Evolutionary conservation across 53 echinoderm and acorn worm species (phyloP).

Genomic region (Arbacia lixula): DNA sequence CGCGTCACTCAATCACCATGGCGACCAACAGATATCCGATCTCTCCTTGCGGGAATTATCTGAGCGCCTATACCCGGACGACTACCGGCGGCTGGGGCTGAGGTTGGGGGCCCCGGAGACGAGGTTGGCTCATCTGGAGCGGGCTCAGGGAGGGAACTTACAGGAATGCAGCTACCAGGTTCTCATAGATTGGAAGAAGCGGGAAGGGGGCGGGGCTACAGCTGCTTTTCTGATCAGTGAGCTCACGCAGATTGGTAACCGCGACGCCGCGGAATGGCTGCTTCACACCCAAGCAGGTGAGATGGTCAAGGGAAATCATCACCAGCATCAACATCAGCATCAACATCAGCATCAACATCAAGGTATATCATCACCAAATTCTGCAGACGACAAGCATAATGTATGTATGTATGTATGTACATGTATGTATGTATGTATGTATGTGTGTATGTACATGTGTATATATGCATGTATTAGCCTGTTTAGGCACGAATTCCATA

Average conservation of each 20-base stretch:
- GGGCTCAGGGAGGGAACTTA: not conserved
- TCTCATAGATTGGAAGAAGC: slow-evolving; percentile 38
- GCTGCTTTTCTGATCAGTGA: slow-evolving; percentile 22
- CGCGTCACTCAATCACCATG: too few relatives aligned
- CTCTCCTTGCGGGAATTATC: slow-evolving; percentile 2
- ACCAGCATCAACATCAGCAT: too few relatives aligned
- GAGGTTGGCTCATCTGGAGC: not conserved
- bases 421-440: too few relatives aligned
- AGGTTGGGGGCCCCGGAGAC: slow-evolving; percentile 12
- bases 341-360: too few relatives aligned
- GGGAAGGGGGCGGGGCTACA: slow-evolving; percentile 15
- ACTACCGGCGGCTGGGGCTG: slow-evolving; percentile 27
- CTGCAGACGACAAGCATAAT: too few relatives aligned
- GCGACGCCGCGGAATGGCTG: slow-evolving; percentile 37
- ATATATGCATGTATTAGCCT: too few relatives aligned
- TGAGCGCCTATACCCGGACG: slow-evolving; percentile 10
- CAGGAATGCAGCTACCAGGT: slow-evolving; percentile 32
- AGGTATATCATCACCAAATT: too few relatives aligned
- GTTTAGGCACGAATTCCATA: too few relatives aligned
- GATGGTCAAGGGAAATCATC: too few relatives aligned
- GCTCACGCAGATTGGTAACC: slow-evolving; percentile 23
- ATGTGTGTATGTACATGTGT: too few relatives aligned
- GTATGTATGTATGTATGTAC: too few relatives aligned
- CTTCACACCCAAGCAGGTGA: slow-evolving; percentile 44
- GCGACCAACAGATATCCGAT: slow-evolving; percentile 5